Conservation (phyloP, 2,113 vertebrate genomes). For the Sinocyclocheilus anophthalmus region DNA sequence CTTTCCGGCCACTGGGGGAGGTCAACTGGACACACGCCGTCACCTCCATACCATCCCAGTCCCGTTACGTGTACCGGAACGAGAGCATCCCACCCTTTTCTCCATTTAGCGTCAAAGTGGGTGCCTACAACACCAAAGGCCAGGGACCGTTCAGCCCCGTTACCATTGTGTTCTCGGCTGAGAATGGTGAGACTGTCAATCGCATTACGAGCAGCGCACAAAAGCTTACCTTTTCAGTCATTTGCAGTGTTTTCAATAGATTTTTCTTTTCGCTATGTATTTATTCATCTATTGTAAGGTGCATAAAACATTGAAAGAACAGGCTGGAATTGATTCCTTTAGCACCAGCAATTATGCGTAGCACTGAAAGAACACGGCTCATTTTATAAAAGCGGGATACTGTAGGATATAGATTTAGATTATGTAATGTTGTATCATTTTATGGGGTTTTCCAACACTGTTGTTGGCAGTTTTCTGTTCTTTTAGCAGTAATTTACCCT, state of each 20-base stretch:
- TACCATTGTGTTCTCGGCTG: conserved; percentile 88
- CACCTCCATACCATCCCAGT: conserved; percentile 83
- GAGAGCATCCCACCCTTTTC: conserved; percentile 91
- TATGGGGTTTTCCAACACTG: not conserved
- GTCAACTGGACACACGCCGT: conserved; percentile 90
- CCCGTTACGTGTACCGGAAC: conserved; percentile 87
- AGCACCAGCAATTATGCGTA: not conserved
- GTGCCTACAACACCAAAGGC: conserved; percentile 92
- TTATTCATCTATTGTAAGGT: not conserved
- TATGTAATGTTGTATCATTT: not conserved
- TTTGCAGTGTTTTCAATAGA: not conserved
- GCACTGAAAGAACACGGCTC: not conserved
- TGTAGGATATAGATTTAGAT: not conserved
- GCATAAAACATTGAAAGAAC: not conserved
- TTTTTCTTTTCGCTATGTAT: not conserved
- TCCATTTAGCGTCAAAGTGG: conserved; percentile 90
- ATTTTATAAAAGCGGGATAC: not conserved
- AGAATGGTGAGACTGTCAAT: conserved; percentile 79
- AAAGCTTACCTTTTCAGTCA: not conserved
- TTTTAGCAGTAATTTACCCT: not conserved
- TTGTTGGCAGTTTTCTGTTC: not conserved
- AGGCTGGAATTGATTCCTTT: conserved; percentile 4
- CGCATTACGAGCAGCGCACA: not conserved
- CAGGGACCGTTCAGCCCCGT: conserved; percentile 90
- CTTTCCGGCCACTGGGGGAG: conserved; percentile 86